These are phyloP conservation scores for Micronycteris hirsuta DNA, from an alignment of 2,113 vertebrate species.

Conservation along the genomic window DNA sequence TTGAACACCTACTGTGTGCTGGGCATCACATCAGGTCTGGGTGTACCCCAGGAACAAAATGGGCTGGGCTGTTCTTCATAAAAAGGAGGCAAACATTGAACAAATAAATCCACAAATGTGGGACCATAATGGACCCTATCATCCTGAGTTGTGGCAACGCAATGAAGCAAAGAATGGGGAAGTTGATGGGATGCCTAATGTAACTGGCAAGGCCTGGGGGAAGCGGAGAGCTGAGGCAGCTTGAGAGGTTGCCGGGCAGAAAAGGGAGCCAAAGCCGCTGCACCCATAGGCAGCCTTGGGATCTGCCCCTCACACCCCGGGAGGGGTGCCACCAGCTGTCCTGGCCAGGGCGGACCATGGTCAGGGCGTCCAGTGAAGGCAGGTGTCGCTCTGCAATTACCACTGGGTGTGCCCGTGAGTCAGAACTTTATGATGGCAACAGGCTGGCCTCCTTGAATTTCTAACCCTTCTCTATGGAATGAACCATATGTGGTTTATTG, in stretches of 20 bases:
- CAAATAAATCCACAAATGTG: not conserved
- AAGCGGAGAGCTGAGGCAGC: not conserved
- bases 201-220: not conserved
- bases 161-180: not conserved
- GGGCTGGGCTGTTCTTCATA: not conserved
- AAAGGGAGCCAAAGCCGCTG: not conserved
- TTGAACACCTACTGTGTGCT: not conserved
- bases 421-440: not conserved
- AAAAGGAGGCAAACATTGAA: not conserved
- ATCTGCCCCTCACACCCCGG: too few relatives aligned
- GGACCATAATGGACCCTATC: not conserved
- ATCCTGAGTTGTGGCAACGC: not conserved
- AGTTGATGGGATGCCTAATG: not conserved
- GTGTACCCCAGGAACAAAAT: not conserved
- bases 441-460: not conserved
- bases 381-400: not conserved
- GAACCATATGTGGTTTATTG: slow-evolving; percentile 20
- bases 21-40: not conserved
- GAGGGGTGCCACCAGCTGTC: not conserved
- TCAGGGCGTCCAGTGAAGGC: not conserved
- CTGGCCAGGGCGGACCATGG: not conserved
- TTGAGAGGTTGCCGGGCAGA: not conserved
- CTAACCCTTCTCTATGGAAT: not conserved
- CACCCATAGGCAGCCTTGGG: not conserved
- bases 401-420: not conserved